These are phyloP conservation scores for Pygoscelis adeliae DNA, from an alignment of 2,113 vertebrate species.

Conservation along the genomic window DNA sequence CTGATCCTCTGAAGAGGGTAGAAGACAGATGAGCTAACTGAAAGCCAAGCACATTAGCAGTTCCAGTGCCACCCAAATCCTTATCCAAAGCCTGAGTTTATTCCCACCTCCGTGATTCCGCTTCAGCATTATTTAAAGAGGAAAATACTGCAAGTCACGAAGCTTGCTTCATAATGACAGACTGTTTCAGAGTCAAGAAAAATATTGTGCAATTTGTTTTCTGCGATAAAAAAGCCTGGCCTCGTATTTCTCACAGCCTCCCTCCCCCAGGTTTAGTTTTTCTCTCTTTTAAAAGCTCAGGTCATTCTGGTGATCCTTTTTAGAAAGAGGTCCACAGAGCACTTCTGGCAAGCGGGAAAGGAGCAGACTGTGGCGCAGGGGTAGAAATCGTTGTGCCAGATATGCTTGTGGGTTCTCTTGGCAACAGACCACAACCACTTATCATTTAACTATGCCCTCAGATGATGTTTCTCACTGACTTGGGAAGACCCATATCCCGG, in stretches of 20 bases:
- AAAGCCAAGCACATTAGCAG: background rate
- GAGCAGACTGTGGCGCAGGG: background rate
- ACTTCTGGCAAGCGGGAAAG: background rate
- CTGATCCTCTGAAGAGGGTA: background rate
- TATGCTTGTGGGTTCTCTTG: background rate
- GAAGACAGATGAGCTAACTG: background rate
- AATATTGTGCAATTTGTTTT: slow-evolving; percentile 38
- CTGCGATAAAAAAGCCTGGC: background rate
- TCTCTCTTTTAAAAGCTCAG: background rate
- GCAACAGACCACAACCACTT: background rate
- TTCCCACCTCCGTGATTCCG: background rate
- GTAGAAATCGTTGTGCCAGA: background rate
- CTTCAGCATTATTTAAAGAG: background rate
- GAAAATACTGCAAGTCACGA: slow-evolving; percentile 44
- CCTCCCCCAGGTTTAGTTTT: background rate
- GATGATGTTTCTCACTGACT: background rate
- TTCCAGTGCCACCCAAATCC: background rate
- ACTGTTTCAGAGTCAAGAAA: background rate
- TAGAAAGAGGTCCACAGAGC: background rate
- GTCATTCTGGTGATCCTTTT: background rate
- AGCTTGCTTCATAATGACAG: slow-evolving; percentile 17
- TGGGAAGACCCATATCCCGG: background rate
- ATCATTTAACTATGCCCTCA: background rate
- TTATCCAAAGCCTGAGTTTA: background rate
- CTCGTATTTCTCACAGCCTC: background rate